Conservation (phyloP, 2,113 vertebrate genomes). For the Clinocottus analis region DNA sequence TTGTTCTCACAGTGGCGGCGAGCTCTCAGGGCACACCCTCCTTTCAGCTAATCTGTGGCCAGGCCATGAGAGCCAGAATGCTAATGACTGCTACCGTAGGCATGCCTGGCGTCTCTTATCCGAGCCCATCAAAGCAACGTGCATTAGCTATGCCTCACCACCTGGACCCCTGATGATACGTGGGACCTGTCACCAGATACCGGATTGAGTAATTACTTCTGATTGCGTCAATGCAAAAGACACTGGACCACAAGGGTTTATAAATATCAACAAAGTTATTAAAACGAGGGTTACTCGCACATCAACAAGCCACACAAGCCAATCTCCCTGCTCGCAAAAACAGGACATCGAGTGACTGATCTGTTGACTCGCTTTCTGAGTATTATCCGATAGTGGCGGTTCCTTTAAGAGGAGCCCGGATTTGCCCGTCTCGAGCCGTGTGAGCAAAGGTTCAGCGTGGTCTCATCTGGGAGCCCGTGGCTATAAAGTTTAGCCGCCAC, state of each 20-base stretch:
- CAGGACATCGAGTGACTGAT: background rate
- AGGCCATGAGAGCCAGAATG: constrained; percentile 61
- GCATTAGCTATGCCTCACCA: constrained; percentile 58
- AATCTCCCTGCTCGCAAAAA: background rate
- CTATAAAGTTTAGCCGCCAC: constrained; percentile 36
- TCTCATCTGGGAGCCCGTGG: constrained; percentile 45
- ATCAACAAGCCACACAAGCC: background rate
- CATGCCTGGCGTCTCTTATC: constrained; percentile 66
- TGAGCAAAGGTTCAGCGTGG: constrained; percentile 29
- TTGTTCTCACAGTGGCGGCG: constrained; percentile 34
- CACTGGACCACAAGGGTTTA: background rate
- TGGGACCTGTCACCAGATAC: constrained; percentile 33
- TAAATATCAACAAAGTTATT: constrained; percentile 7
- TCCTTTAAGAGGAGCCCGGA: constrained; percentile 20
- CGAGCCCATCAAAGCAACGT: constrained; percentile 58
- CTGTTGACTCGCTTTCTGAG: background rate
- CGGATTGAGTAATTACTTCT: constrained; percentile 17
- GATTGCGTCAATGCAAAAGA: constrained; percentile 31
- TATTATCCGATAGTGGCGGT: constrained; percentile 3
- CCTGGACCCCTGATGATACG: constrained; percentile 47
- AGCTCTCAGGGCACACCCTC: constrained; percentile 43
- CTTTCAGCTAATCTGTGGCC: constrained; percentile 46
- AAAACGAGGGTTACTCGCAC: background rate
- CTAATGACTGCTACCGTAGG: constrained; percentile 65
- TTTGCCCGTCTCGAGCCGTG: constrained; percentile 24